Base-by-base conservation (phyloP, 2,797 vertebrate species). In the Gouania willdenowi region DNA sequence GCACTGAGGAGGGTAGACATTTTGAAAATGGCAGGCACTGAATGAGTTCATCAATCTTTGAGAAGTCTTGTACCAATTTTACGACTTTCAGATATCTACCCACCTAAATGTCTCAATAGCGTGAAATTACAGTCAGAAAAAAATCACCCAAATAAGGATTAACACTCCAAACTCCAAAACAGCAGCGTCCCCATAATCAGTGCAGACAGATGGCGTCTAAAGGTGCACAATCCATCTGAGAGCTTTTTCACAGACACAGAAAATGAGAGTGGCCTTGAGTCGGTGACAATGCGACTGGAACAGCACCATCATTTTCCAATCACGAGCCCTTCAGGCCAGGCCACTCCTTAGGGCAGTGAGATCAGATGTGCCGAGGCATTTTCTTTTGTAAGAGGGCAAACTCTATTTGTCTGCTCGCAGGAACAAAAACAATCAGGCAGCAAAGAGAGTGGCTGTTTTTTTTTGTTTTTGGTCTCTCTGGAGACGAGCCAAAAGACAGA, bases 241-340 rank as follows among this genome's bases (percentile, higher is more conserved):
- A 73, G 56, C 43, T 35, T 63, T n/a, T 64, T 53, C 56, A 51
- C 66, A 73, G 60, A 71, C 51, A 62, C 45, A 59, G 47, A 60
- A 62, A 14, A 56, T 62, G 59, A 66, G 69, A 70, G 59, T 54
- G 64, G 29, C 53, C 8, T 38, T 58, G 68, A 66, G 65, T 62
- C 35, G 36, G 37, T 64, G 41, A 79, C 72, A 78, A 76, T 66
- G 57, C 51, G 56, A 53, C 61, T 42, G 26, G 54, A 74, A 77
- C 63, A 46, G 71, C 66, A 71, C 84, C 78, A 75, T 85, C 76
- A 90, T 88, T 87, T 83, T 85, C 84, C 85, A 89, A 88, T 89
- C 86, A 87, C 80, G 51, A 48, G 72, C 80, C 73, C 71, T 82
- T 82, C 79, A 76, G 74, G 64, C 71, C 65, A 26, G 71, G 68